Conservation (phyloP, 1,140 invertebrate species). For the Ridgeia piscesae region DNA sequence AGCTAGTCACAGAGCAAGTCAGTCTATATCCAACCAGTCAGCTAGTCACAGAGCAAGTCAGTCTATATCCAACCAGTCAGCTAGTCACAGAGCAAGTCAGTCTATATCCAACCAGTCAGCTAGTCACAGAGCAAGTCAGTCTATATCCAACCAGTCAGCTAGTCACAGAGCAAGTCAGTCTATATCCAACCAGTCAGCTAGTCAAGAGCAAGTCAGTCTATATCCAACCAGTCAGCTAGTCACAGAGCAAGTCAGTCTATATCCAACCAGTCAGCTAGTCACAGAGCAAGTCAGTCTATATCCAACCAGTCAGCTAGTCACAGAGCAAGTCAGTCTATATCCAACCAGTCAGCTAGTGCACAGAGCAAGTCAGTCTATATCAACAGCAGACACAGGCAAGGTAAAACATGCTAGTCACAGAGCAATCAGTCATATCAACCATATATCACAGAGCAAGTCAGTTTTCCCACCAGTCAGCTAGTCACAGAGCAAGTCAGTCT, state of each 20-base stretch:
- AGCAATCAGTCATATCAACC: too few species aligned
- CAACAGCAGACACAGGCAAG: too few species aligned
- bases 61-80: background rate
- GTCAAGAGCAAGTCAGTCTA: background rate
- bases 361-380: too few species aligned
- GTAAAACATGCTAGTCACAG: too few species aligned
- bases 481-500: too few species aligned
- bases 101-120: background rate
- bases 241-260: background rate
- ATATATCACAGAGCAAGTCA: too few species aligned
- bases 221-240: background rate
- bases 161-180: background rate
- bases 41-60: background rate
- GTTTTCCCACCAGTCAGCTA: too few species aligned
- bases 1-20: background rate
- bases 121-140: background rate
- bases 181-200: background rate
- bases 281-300: background rate
- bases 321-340: background rate
- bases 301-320: background rate
- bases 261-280: background rate
- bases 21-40: background rate
- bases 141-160: background rate
- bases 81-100: background rate
- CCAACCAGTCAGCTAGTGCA: background rate